These are phyloP conservation scores for Antennarius striatus DNA, from an alignment of 2,113 vertebrate species.

Conservation along the genomic window DNA sequence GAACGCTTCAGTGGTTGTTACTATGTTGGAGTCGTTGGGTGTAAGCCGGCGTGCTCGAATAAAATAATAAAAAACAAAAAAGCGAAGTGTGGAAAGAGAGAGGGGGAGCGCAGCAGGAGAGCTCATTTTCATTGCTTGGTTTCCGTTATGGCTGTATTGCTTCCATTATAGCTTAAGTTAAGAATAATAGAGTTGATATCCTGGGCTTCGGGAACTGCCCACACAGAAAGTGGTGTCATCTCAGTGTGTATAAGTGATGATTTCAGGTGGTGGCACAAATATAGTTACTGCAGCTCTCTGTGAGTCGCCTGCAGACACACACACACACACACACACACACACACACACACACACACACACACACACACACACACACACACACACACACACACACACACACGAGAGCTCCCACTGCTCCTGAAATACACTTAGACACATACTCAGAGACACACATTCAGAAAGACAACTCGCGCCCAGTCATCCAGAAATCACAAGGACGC, in stretches of 20 bases:
- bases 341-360: neutral
- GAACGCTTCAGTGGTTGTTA: slow-evolving; percentile 29
- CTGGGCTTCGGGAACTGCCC: slow-evolving; percentile 5
- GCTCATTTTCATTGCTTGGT: slow-evolving; percentile 27
- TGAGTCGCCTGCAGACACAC: slow-evolving; percentile 14
- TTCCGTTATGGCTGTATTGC: slow-evolving; percentile 23
- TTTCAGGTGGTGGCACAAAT: slow-evolving; percentile 53
- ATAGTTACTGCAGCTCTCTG: slow-evolving; percentile 24
- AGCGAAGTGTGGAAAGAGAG: neutral
- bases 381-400: neutral
- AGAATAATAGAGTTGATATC: slow-evolving; percentile 38
- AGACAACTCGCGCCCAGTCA: slow-evolving; percentile 54
- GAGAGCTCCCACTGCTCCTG: slow-evolving; percentile 14
- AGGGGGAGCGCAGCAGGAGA: neutral
- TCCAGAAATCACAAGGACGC: slow-evolving; percentile 67
- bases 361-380: too few relatives aligned
- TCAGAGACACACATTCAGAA: slow-evolving; percentile 35
- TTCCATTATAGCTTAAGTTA: slow-evolving; percentile 38
- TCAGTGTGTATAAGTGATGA: slow-evolving; percentile 39
- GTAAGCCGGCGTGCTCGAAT: slow-evolving; percentile 14
- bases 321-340: neutral
- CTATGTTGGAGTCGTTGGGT: slow-evolving; percentile 33
- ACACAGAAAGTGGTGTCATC: slow-evolving; percentile 12
- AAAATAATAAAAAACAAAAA: slow-evolving; percentile 1
- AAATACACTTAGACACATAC: slow-evolving; percentile 26